Conservation (phyloP, 2,113 vertebrate species). For the Montifringilla adamsi region DNA sequence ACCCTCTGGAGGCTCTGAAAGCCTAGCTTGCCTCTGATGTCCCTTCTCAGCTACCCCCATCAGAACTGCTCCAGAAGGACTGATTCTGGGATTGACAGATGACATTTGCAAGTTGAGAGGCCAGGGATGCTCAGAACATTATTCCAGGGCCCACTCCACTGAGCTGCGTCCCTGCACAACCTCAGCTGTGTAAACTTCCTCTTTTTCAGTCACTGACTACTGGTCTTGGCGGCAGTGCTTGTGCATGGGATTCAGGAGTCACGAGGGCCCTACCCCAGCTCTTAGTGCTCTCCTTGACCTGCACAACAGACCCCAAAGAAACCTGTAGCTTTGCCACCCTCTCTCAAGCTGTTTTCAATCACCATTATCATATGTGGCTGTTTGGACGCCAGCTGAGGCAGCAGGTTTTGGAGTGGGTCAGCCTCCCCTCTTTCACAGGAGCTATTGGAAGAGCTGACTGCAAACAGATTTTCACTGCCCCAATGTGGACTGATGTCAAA, state of each 20-base stretch:
- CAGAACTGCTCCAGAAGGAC: not conserved
- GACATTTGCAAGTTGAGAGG: constrained; percentile 35
- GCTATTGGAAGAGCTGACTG: constrained; percentile 73
- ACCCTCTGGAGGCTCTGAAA: constrained; percentile 32
- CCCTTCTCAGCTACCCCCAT: constrained; percentile 5
- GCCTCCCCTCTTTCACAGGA: constrained; percentile 48
- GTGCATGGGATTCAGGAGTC: not conserved
- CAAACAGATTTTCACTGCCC: constrained; percentile 76
- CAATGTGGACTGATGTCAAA: constrained; percentile 65
- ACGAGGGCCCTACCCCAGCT: not conserved
- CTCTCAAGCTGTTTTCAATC: not conserved
- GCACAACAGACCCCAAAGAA: not conserved
- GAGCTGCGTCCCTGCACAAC: not conserved
- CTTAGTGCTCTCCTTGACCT: not conserved
- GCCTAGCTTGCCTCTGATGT: not conserved
- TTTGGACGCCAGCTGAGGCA: constrained; percentile 45
- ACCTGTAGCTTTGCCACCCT: not conserved
- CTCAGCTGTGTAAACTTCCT: not conserved
- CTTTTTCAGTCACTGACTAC: not conserved
- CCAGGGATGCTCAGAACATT: not conserved
- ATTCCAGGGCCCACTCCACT: not conserved
- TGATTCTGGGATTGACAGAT: constrained; percentile 18
- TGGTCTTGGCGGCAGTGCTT: not conserved
- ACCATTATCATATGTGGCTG: not conserved
- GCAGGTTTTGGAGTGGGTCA: constrained; percentile 52